Conservation (phyloP, 2,113 vertebrate genomes). For the Rhinoptilus africanus region DNA sequence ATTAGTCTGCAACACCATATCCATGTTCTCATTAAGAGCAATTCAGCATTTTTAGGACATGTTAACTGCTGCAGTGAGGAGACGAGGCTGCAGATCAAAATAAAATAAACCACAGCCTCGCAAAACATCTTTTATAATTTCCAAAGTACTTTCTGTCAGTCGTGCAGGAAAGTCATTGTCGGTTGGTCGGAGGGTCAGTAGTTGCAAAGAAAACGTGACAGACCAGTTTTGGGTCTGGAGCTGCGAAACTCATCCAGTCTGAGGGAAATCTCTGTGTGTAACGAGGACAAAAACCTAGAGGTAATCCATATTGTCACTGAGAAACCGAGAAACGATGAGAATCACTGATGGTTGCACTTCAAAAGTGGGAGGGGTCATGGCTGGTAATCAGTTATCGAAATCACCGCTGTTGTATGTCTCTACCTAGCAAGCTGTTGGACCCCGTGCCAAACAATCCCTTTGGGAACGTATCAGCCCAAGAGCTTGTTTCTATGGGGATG, state of each 20-base stretch:
- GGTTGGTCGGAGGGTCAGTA: neutral
- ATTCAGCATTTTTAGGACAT: slow-evolving; percentile 35
- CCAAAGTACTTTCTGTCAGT: neutral
- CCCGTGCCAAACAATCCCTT: neutral
- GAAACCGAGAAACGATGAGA: neutral
- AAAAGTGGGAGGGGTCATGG: neutral
- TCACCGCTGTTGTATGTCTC: neutral
- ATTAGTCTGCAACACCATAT: slow-evolving; percentile 12
- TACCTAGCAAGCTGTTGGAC: neutral
- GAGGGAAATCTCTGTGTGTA: neutral
- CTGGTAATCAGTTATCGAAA: neutral
- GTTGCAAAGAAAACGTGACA: neutral
- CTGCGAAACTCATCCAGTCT: neutral
- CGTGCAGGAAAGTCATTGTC: neutral
- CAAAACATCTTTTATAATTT: neutral
- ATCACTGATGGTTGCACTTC: neutral
- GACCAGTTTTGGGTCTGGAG: neutral
- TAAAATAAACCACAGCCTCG: neutral
- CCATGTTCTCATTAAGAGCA: slow-evolving; percentile 27
- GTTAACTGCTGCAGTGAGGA: slow-evolving; percentile 18
- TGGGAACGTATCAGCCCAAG: rapidly evolving
- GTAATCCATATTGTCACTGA: neutral
- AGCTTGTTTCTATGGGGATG: neutral
- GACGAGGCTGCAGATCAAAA: slow-evolving; percentile 1
- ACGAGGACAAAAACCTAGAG: neutral